phyloP scores from a whole-genome alignment of 2,113 vertebrate genomes.

The Strix aluco region DNA sequence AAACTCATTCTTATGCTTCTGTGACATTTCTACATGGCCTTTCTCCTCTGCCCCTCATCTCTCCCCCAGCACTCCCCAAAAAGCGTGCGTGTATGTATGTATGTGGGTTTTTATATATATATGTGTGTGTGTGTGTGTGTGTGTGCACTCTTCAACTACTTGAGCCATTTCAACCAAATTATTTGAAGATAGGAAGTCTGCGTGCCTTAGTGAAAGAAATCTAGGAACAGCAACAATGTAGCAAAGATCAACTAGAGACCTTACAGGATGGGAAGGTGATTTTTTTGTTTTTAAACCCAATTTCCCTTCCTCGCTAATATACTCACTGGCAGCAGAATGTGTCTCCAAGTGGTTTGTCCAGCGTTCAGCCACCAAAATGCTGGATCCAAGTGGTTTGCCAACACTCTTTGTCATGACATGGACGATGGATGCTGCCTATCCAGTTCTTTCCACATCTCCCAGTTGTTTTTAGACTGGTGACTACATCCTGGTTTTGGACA shows the following conservation, averaged over 20 bases:
- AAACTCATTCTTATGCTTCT: neutral
- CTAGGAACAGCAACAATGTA: neutral
- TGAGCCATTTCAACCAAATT: neutral
- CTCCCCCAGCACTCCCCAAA: neutral
- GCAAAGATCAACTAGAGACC: neutral
- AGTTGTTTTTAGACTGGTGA: neutral
- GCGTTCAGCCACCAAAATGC: neutral
- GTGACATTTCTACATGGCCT: neutral
- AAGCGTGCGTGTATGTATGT: neutral
- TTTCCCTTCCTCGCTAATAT: neutral
- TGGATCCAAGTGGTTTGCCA: neutral
- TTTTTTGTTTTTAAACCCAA: neutral
- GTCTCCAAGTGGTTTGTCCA: neutral
- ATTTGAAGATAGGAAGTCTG: neutral
- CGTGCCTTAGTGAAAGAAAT: neutral
- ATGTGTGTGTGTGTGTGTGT: rapidly evolving
- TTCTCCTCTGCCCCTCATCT: neutral
- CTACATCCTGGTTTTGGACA: neutral
- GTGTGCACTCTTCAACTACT: neutral
- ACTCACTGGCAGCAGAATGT: neutral
- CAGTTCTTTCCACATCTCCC: neutral
- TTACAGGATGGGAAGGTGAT: neutral
- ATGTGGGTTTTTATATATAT: neutral
- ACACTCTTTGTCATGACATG: neutral
- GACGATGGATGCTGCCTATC: neutral